Evolutionary conservation across 2,113 vertebrate species (phyloP), one percentile per base, ranked within the genome.

Genomic region (Trogon surrucura): DNA sequence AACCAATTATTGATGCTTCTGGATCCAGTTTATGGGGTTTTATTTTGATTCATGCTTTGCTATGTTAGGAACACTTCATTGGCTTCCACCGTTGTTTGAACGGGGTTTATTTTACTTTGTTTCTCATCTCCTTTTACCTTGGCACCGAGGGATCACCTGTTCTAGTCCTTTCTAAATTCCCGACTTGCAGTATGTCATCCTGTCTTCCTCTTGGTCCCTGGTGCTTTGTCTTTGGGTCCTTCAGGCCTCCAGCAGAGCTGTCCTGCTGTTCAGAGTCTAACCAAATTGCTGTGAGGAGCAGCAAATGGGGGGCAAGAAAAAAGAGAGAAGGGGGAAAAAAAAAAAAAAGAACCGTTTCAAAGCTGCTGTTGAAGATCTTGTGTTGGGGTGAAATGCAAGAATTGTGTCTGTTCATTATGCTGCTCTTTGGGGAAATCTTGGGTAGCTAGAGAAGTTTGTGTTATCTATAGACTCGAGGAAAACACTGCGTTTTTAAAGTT

Each of bases 151-250:
- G 53, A 53, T 84, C 83, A 85, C 77, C 77, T 92, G 36, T 89
- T 94, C 73, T 72, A 65, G 92, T 60, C 57, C 72, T 90, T 94
- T 88, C 72, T 93, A 16, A 80, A 64, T 53, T 89, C 60, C 32
- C 32, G 61, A 2, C 79, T 67, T 81, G 77, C 73, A 64, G 47
- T 12, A 1, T 90, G 66, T 67, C 30, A 16, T 81, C 53, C 58
- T 21, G 12, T 44, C 47, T 75, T 89, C 38, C 69, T 71, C 44
- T 83, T 1, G 1, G 29, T 91, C 30, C 45, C 23, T 84, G 56
- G 65, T 88, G 38, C 48, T 80, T 41, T 78, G 27, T 62, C 1
- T 1, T 1, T 45, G 61, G n/a, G 10, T 78, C 30, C 11, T 57
- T 83, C 50, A 44, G 29, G 84, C 32, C 34, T 81, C 9, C 71